Base-by-base conservation (phyloP, 2,888 invertebrate species). In the Mesorhabditis spiculigera region DNA sequence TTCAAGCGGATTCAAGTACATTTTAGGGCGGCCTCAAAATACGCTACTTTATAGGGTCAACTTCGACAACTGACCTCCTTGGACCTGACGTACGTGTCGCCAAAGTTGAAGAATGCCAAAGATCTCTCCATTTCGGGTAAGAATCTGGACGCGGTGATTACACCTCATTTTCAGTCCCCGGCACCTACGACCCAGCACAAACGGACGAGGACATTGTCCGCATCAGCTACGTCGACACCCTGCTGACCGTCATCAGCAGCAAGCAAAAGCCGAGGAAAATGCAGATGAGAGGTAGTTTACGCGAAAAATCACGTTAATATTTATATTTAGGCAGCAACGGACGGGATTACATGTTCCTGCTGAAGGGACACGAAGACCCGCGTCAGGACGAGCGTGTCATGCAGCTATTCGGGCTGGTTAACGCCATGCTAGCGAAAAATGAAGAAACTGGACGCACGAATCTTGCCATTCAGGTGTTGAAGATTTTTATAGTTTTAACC, bases 301-400 rank as follows among this genome's bases (percentile, higher is more conserved):
- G 10, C 41, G 13, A 42, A 69, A 42, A 44, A 6, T 50, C 13
- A 50, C 43, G 45, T 70, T 44, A 10, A 71, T 43, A 41, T 28
- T 13, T 28, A n/a, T 58, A 63, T 64, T 66, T 65, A 86, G 96
- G 96, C 41, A 94, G 93, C 78, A 95, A 99, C 87, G 98, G 98
- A 68, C 93, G 94, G 86, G 95, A 97, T 86, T 99, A 96, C 88
- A 93, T 93, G 91, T 99, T 98, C 89, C 89, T 99, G 50, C 89
- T 99, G 75, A 99, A 99, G 87, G 98, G 98, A 0, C 98, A 99
- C 87, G 98, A 99, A 88, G 98, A 99, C 89, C 88, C 98, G 71
- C 90, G 98, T 0, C 98, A 99, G 87, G 98, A 99, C 87, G 98
- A 99, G 87, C 89, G 98, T 67, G 98, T 85, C 5, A 85, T 85